Evolutionary conservation across 1,140 invertebrate genomes (phyloP).

Genomic region (Popillia japonica): DNA sequence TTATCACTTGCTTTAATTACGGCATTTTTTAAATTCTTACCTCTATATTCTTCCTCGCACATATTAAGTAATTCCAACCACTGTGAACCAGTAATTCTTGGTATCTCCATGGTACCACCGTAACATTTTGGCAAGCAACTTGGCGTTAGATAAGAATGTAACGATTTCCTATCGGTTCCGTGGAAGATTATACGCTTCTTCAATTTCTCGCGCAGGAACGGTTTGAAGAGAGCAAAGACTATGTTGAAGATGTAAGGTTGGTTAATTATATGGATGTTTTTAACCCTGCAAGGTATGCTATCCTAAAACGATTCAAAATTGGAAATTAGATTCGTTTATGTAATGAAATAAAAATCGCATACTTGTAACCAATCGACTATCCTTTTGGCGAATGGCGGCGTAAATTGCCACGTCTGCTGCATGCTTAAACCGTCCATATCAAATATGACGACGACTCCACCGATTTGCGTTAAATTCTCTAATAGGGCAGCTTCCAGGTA

Average conservation of each 20-base stretch:
- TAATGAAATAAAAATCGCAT: not conserved
- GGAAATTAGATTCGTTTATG: not conserved
- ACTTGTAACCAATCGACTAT: conserved; percentile 83
- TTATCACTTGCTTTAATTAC: too few relatives aligned
- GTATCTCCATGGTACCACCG: conserved; percentile 72
- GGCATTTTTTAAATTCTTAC: too few relatives aligned
- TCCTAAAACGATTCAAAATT: conserved; percentile 64
- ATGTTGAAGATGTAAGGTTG: conserved; percentile 89
- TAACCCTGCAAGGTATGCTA: conserved; percentile 80
- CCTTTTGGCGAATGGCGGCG: conserved; percentile 80
- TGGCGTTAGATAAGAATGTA: conserved; percentile 81
- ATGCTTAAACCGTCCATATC: conserved; percentile 84
- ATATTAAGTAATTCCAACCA: conserved; percentile 76
- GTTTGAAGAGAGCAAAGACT: conserved; percentile 87
- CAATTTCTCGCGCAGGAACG: conserved; percentile 81
- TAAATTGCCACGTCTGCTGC: conserved; percentile 84
- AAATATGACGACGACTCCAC: conserved; percentile 80
- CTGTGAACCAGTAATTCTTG: conserved; percentile 68
- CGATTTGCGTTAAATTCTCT: conserved; percentile 79
- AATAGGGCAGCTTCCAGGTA: conserved; percentile 82
- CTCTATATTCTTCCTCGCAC: conserved; percentile 77
- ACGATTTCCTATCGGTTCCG: conserved; percentile 79
- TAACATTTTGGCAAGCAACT: conserved; percentile 81
- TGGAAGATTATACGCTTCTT: conserved; percentile 82
- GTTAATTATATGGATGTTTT: conserved; percentile 87